Evolutionary conservation across 2,113 vertebrate species (phyloP).

Genomic region (Anguilla japonica): DNA sequence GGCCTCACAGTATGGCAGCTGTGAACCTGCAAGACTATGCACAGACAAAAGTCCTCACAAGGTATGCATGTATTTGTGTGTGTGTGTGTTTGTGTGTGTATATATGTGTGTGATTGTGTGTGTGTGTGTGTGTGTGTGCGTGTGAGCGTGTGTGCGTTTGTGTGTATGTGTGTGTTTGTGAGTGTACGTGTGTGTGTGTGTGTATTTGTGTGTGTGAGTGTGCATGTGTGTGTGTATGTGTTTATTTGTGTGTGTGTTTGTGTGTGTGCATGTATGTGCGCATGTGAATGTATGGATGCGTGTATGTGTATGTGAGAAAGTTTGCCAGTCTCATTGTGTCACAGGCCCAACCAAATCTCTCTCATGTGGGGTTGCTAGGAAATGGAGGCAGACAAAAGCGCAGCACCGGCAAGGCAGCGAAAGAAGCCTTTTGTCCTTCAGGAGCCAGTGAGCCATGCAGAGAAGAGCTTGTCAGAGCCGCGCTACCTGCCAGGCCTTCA

Average conservation of each 20-base stretch:
- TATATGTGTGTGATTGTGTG: not conserved
- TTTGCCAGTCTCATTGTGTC: not conserved
- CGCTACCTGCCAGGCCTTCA: not conserved
- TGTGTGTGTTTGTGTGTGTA: not conserved
- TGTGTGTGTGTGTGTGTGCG: not conserved
- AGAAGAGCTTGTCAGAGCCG: not conserved
- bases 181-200: not conserved
- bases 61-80: not conserved
- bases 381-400: constrained; percentile 4
- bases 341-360: not conserved
- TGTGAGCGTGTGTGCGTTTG: not conserved
- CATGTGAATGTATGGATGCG: not conserved
- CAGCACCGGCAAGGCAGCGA: not conserved
- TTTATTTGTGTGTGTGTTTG: not conserved
- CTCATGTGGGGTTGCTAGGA: not conserved
- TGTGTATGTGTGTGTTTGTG: not conserved
- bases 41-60: not conserved
- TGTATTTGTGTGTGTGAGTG: not conserved
- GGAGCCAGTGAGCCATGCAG: not conserved
- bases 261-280: not conserved
- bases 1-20: too few species aligned
- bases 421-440: not conserved
- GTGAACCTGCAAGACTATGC: not conserved
- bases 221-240: not conserved
- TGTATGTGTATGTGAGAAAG: not conserved